A percentile compares a stretch with the other conserved stretches of the same genome.
These are phyloP conservation scores for Pseudonaja textilis DNA, from an alignment of 2,113 vertebrate species.

Conservation along the genomic window DNA sequence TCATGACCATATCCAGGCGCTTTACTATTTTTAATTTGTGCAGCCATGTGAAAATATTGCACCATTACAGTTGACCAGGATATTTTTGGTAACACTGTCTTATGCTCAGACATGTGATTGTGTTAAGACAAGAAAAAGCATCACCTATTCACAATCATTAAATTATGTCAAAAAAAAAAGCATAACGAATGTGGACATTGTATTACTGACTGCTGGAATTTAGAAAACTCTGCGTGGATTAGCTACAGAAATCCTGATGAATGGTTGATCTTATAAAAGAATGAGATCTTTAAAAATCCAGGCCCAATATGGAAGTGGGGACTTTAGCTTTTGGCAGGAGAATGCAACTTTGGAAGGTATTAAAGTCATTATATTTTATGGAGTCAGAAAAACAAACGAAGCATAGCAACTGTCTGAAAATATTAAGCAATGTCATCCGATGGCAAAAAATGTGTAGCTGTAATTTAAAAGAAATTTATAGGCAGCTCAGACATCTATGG, in stretches of 20 bases:
- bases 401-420: conserved; percentile 44
- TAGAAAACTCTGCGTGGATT: background rate
- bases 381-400: conserved; percentile 33
- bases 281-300: background rate
- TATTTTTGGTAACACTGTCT: background rate
- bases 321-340: conserved; percentile 46
- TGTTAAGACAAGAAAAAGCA: background rate
- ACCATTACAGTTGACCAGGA: no score
- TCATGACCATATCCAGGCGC: background rate
- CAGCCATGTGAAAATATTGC: background rate
- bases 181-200: background rate
- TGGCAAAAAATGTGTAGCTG: background rate
- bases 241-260: background rate
- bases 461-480: conserved; percentile 41
- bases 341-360: conserved; percentile 45
- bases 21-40: background rate
- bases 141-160: background rate
- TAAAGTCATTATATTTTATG: conserved; percentile 52
- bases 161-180: background rate
- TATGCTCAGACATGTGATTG: background rate
- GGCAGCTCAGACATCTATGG: conserved; percentile 33
- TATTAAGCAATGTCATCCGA: conserved; percentile 16
- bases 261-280: background rate
- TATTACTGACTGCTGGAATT: background rate
- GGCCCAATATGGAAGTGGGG: conserved; percentile 42